Conservation (phyloP, 1,140 invertebrate species). For the Campoletis sonorensis region DNA sequence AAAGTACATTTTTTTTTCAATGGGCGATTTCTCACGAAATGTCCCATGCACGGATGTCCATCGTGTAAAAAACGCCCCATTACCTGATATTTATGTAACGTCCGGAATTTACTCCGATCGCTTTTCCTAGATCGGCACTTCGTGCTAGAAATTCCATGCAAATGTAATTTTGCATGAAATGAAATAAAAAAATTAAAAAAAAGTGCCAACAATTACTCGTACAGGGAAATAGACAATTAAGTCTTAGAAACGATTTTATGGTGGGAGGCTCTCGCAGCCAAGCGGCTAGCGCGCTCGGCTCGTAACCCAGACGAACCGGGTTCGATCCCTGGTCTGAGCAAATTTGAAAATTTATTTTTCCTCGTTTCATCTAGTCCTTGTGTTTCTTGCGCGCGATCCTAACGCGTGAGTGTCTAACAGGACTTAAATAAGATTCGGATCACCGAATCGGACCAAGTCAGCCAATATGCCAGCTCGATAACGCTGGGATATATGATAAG, state of each 20-base stretch:
- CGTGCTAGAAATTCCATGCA: background rate
- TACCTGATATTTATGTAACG: background rate
- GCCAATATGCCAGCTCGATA: no score
- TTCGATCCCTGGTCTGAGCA: conserved; percentile 9
- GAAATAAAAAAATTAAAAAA: background rate
- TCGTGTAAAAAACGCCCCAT: no score
- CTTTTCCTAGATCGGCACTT: background rate
- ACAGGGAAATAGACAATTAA: background rate
- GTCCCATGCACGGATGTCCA: background rate
- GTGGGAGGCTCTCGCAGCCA: background rate
- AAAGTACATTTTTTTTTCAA: no score
- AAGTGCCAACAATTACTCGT: background rate
- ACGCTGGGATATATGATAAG: no score
- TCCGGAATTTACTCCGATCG: background rate
- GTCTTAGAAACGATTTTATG: background rate
- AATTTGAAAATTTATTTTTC: conserved; percentile 4
- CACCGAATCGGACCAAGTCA: background rate
- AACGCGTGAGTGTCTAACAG: conserved; percentile 56
- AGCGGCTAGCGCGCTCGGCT: conserved; percentile 15
- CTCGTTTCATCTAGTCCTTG: conserved; percentile 46
- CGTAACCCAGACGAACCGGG: background rate
- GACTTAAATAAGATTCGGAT: conserved; percentile 57
- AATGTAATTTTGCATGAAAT: background rate
- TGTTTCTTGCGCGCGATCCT: conserved; percentile 54
- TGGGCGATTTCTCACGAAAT: background rate